Conservation (phyloP, 2,113 vertebrate species). For the Aphelocoma coerulescens region DNA sequence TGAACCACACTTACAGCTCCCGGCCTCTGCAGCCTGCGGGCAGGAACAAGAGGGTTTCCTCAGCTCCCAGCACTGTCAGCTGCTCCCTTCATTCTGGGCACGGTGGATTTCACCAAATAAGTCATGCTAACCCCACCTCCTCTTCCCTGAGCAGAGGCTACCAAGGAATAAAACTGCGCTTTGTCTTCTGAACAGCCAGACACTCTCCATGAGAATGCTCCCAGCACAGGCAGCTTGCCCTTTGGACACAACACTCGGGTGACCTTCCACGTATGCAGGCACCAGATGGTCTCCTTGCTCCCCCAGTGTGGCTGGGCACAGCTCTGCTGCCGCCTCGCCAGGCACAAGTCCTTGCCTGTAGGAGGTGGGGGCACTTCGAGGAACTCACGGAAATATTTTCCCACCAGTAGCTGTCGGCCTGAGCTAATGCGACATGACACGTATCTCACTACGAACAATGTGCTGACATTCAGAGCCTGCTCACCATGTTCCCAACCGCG, state of each 20-base stretch:
- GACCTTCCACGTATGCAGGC: fast-evolving
- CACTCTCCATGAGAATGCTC: background rate
- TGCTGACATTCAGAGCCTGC: conserved; percentile 39
- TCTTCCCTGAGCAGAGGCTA: background rate
- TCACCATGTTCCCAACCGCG: background rate
- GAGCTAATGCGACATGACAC: conserved; percentile 56
- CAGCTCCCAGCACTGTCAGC: background rate
- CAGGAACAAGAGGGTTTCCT: background rate
- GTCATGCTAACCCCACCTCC: background rate
- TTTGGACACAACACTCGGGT: background rate
- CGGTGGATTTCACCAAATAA: background rate
- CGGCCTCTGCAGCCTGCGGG: background rate
- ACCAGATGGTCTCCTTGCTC: background rate
- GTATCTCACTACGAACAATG: background rate
- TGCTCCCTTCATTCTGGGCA: background rate
- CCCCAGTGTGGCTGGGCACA: background rate
- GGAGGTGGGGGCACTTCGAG: conserved; percentile 22
- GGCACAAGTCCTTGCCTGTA: conserved; percentile 29
- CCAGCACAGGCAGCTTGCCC: background rate
- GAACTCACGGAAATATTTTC: conserved; percentile 15
- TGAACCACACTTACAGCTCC: background rate
- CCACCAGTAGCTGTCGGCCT: conserved; percentile 31
- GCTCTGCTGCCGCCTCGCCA: background rate
- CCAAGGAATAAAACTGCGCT: background rate
- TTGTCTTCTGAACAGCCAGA: background rate